phyloP scores from a whole-genome alignment of 1,140 invertebrate species.

The Probaryconus sp. region DNA sequence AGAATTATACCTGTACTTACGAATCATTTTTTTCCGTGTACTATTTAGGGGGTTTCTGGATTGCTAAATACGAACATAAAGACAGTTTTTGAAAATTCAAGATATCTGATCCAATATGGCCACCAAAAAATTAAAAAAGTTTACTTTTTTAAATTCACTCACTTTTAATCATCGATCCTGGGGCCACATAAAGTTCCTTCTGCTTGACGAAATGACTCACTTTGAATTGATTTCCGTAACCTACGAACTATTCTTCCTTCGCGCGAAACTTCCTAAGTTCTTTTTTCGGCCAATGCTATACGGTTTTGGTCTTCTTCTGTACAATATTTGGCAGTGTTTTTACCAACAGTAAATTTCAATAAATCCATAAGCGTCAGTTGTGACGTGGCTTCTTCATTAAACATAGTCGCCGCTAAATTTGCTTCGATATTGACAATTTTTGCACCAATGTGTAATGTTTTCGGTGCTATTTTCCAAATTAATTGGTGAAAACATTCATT shows the following conservation, averaged over 20 bases:
- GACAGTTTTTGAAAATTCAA: too few species aligned
- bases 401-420: slow-evolving; percentile 1
- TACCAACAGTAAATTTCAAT: slow-evolving; percentile 1
- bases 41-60: too few species aligned
- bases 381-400: slow-evolving; percentile 7
- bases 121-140: too few species aligned
- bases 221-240: not conserved
- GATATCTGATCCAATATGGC: too few species aligned
- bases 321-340: not conserved
- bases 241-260: slow-evolving; percentile 9
- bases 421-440: slow-evolving; percentile 13
- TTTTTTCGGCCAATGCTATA: slow-evolving; percentile 3
- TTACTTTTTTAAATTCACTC: too few species aligned
- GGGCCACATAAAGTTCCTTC: too few species aligned
- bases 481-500: slow-evolving; percentile 18
- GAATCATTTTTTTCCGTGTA: too few species aligned
- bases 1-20: too few species aligned
- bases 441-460: not conserved
- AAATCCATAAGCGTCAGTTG: not conserved
- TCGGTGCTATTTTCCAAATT: slow-evolving; percentile 17
- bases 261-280: not conserved
- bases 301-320: not conserved
- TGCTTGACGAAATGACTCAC: too few species aligned
- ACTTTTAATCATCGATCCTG: too few species aligned
- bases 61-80: too few species aligned